These are phyloP conservation scores for Dryomyza anilis DNA, from an alignment of 2,888 invertebrate genomes.

Conservation along the genomic window DNA sequence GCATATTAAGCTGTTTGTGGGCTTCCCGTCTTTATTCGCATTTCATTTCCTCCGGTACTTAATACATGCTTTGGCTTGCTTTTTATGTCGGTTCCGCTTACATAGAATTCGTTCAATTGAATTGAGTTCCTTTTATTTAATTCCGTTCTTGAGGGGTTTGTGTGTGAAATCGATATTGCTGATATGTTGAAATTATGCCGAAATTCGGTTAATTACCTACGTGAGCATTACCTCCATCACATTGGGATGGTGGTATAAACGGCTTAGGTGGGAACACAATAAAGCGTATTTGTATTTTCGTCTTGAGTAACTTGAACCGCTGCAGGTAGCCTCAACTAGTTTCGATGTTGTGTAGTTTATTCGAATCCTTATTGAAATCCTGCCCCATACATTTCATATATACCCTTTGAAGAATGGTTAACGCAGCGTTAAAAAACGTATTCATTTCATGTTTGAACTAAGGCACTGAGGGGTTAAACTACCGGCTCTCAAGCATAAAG, in stretches of 20 bases:
- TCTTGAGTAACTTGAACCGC: background rate
- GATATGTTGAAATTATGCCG: constrained; percentile 12
- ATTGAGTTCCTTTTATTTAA: constrained; percentile 10
- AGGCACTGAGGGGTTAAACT: background rate
- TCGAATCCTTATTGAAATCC: too few relatives aligned
- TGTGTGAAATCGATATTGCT: constrained; percentile 22
- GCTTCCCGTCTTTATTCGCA: constrained; percentile 1
- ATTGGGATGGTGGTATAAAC: background rate
- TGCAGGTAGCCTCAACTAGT: too few relatives aligned
- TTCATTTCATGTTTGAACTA: constrained; percentile 5
- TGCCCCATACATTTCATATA: too few relatives aligned
- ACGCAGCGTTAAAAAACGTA: background rate
- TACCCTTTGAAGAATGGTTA: too few relatives aligned
- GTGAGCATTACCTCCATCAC: background rate
- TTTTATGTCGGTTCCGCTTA: background rate
- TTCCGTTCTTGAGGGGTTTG: background rate
- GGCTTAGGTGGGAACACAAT: constrained; percentile 2
- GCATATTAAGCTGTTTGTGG: constrained; percentile 13
- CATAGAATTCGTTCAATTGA: background rate
- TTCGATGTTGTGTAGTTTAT: too few relatives aligned
- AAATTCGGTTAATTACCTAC: constrained; percentile 20
- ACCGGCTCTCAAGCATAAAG: background rate
- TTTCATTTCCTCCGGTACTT: too few relatives aligned
- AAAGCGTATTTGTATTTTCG: background rate
- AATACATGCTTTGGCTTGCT: background rate